A percentile compares a stretch with the other conserved stretches of the same genome.
These are phyloP conservation scores for Pocillopora meandrina DNA, from an alignment of 92 coral and sea anemone species.

Conservation along the genomic window DNA sequence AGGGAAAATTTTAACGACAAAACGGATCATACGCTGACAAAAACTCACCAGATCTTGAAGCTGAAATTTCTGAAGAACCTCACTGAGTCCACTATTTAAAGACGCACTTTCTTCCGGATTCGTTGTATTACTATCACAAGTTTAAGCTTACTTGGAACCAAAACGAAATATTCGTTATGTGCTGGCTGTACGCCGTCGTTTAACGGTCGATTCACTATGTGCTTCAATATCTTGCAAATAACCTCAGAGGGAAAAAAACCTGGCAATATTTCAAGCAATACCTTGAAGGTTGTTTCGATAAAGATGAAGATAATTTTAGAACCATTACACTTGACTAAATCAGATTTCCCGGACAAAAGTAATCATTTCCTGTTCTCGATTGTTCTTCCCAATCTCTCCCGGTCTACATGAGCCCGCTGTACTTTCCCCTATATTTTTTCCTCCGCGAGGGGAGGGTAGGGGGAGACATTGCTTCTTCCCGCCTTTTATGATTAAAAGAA, in stretches of 20 bases:
- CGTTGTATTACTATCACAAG: no score
- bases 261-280: not conserved
- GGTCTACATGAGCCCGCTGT: constrained; percentile 15
- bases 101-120: no score
- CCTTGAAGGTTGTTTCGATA: constrained; percentile 5
- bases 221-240: not conserved
- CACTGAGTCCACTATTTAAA: no score
- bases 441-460: not conserved
- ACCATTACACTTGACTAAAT: constrained; percentile 13
- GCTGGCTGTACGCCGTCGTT: not conserved
- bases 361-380: not conserved
- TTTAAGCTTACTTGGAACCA: no score
- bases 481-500: no score
- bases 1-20: no score
- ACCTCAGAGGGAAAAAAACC: not conserved
- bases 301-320: constrained; percentile 19
- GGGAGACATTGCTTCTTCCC: not conserved
- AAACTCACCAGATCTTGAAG: no score
- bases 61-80: no score
- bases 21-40: no score
- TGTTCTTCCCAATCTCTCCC: not conserved
- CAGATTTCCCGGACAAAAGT: not conserved
- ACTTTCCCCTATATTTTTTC: not conserved
- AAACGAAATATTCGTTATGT: no score
- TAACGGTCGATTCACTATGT: not conserved